Base-by-base conservation (phyloP, 2,888 invertebrate species). In the Meta bourneti region DNA sequence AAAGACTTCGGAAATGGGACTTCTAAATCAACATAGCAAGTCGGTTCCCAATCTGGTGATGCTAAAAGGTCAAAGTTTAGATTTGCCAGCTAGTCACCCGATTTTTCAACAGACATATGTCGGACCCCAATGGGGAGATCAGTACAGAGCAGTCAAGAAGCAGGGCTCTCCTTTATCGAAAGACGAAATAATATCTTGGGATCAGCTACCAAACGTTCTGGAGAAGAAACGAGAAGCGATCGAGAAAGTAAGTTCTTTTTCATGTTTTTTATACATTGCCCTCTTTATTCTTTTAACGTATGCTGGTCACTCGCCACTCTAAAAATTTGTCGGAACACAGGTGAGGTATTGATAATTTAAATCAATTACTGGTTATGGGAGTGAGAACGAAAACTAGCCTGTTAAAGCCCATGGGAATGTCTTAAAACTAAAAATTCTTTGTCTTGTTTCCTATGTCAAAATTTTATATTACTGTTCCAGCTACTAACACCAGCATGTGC, bases 31-130 rank as follows among this genome's bases (percentile, higher is more conserved):
- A 71, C 87, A 92, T 34, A 92, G 92, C 72, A 92, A 88, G 75
- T 90, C 90, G 11, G 92, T 92, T 71, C 92, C 92, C 13, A 92
- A 92, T 88, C 69, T 92, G 77, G 75, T 92, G 84, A 86, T 79
- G 54, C 82, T 92, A 5, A 92, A 92, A 86, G 81, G 81, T 77
- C 92, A 89, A 78, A 86, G 34, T 72, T 86, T 92, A n/a, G 92
- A 92, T 71, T 71, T 89, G 52, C 85, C 79, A 13, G 86, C 89
- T 89, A 81, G 88, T 85, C 92, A 89, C 70, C 92, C 89, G 6
- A 61, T 86, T 75, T 87, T 75, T 20, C 80, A 75, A 75, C 80
- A 84, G 13, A 11, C 80, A 9, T 81, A 52, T 49, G 79, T 54
- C 71, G 85, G 72, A 48, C 49, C 81, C 6, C n/a, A 69, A 54